These are phyloP conservation scores for Bemisia tabaci DNA, from an alignment of 1,140 invertebrate genomes.

Conservation along the genomic window DNA sequence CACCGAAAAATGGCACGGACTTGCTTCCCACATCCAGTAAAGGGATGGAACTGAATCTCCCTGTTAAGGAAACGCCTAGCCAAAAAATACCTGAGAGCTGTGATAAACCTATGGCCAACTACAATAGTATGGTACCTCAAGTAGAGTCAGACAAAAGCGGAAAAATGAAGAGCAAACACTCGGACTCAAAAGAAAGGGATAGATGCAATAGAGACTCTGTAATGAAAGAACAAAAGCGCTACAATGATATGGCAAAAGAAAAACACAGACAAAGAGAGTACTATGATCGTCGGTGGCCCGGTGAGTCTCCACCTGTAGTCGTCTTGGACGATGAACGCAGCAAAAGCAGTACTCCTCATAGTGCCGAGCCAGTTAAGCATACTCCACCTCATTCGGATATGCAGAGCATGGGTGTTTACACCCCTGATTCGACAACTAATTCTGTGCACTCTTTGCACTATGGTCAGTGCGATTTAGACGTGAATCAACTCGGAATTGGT, in stretches of 20 bases:
- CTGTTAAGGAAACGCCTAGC: background rate
- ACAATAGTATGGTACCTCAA: background rate
- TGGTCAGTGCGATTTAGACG: slow-evolving; percentile 64
- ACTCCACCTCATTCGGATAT: slow-evolving; percentile 43
- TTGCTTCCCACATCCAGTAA: background rate
- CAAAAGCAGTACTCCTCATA: background rate
- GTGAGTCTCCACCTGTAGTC: background rate
- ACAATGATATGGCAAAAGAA: background rate
- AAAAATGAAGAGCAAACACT: background rate
- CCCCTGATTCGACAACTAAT: slow-evolving; percentile 69
- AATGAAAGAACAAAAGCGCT: background rate
- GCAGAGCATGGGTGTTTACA: slow-evolving; percentile 66
- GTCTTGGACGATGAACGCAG: background rate
- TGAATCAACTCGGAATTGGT: slow-evolving; percentile 65
- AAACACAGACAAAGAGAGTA: background rate
- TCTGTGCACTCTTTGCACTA: slow-evolving; percentile 71
- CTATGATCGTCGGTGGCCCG: background rate
- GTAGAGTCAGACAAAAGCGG: background rate
- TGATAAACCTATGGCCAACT: background rate
- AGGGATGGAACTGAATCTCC: background rate
- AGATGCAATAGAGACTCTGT: background rate
- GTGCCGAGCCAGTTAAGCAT: background rate
- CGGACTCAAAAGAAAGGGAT: background rate
- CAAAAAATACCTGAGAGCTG: background rate
- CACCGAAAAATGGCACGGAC: background rate